Base-by-base conservation (phyloP, 1,140 invertebrate genomes). In the Zaprionus inermis region DNA sequence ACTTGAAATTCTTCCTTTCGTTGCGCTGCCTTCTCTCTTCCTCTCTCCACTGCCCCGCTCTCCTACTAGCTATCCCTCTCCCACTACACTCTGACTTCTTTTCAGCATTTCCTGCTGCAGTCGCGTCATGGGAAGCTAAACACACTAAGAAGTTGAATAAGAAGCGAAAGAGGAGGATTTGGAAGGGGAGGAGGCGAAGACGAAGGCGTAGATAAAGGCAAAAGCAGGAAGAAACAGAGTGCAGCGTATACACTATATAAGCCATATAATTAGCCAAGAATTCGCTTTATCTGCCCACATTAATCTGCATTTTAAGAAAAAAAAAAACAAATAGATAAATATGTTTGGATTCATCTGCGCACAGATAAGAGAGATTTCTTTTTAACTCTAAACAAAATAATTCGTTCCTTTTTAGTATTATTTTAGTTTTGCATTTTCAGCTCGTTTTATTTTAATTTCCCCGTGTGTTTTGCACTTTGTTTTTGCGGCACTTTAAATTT, bases 41-140 rank as follows among this genome's bases (percentile, higher is more conserved):
- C 34, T 46, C 22, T 32, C 9, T 24, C 49, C 1, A 54, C 9
- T 20, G 1, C 7, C 16, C 44, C 44, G 5, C 7, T 9, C 44
- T 3, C 44, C n/a, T 41, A n/a, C n/a, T 16, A 16, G 44, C 44
- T 49, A 16, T 49, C 46, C 38, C 16, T 41, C 64, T 18, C 54
- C 12, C 28, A 34, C 30, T 30, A 20, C 10, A 11, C 9, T 58
- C 16, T 28, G 24, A 28, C 24, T 28, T 28, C 24, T 28, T 56
- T 30, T 32, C 70, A 68, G 63, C 78, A 41, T 76, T 88, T 88
- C 79, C 83, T 88, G 84, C 77, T 78, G 36, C 38, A 49, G 44
- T 44, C 38, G 60, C 83, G 83, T 88, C 83, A 88, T 88, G 83
- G 83, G 83, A 88, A 88, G 56, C 76, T 88, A 66, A 88, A 65